A percentile compares a stretch with the other conserved stretches of the same genome.
phyloP scores from a whole-genome alignment of 2,888 invertebrate genomes.

The Lasioglossum malachurum region DNA sequence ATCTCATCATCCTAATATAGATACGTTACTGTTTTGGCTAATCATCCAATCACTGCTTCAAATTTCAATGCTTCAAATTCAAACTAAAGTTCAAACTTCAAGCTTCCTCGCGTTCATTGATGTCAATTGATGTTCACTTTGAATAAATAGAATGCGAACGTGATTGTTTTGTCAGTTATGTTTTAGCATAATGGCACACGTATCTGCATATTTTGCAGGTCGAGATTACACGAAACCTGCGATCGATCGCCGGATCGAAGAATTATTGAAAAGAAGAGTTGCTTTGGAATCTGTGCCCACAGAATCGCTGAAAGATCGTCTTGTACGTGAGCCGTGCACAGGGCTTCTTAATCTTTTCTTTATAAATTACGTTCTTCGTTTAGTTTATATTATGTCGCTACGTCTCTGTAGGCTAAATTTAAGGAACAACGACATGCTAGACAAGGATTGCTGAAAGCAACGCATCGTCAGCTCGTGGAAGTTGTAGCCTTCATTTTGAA shows the following conservation, averaged over 20 bases:
- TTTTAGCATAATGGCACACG: slow-evolving; percentile 49
- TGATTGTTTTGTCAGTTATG: neutral
- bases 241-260: slow-evolving; percentile 77
- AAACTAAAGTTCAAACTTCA: too few relatives aligned
- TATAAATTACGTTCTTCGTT: neutral
- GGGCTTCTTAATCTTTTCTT: neutral
- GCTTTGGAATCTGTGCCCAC: slow-evolving; percentile 66
- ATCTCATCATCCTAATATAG: too few relatives aligned
- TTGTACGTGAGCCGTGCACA: slow-evolving; percentile 68
- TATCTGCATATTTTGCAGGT: slow-evolving; percentile 42
- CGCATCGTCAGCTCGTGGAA: slow-evolving; percentile 89
- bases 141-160: slow-evolving; percentile 4
- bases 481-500: slow-evolving; percentile 88
- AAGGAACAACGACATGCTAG: slow-evolving; percentile 87
- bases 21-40: too few relatives aligned
- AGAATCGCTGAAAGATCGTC: slow-evolving; percentile 74
- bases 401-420: slow-evolving; percentile 86
- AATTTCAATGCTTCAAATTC: too few relatives aligned
- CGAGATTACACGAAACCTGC: slow-evolving; percentile 80
- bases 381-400: neutral
- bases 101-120: slow-evolving; percentile 17
- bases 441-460: slow-evolving; percentile 85
- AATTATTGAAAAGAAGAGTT: slow-evolving; percentile 76
- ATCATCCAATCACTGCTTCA: too few relatives aligned
- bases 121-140: slow-evolving; percentile 47